A percentile compares a stretch with the other conserved stretches of the same genome.
Evolutionary conservation across 1,140 invertebrate species (phyloP).

Genomic region (Cotesia glomerata): DNA sequence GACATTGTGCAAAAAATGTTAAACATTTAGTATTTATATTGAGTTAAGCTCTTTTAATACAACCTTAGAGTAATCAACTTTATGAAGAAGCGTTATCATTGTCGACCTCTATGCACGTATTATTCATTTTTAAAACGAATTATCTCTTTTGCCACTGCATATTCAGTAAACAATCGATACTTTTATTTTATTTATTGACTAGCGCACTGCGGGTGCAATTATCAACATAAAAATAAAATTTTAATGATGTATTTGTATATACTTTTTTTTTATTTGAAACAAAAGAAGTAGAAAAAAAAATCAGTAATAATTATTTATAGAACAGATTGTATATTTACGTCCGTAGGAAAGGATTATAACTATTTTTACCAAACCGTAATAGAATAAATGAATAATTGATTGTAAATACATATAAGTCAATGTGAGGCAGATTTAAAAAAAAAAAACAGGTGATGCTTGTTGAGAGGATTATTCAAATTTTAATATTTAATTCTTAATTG

Average conservation of each 20-base stretch:
- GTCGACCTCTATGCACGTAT: neutral
- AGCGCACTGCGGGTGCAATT: no score
- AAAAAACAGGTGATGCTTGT: no score
- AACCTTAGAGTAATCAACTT: neutral
- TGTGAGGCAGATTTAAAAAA: slow-evolving; percentile 8
- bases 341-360: neutral
- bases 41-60: neutral
- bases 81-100: neutral
- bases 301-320: no score
- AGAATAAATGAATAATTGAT: no score
- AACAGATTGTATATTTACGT: neutral
- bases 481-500: no score
- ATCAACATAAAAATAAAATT: no score
- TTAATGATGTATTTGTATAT: no score
- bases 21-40: neutral
- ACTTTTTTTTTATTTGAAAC: no score
- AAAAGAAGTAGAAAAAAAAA: no score
- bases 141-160: neutral
- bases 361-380: no score
- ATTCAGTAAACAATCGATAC: neutral
- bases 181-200: no score
- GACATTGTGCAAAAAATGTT: neutral
- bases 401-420: slow-evolving; percentile 3
- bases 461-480: no score
- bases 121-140: neutral